Evolutionary conservation across 2,888 invertebrate species (phyloP), one percentile per base, ranked within the genome.

Genomic region (Phyllotreta cruciferae): DNA sequence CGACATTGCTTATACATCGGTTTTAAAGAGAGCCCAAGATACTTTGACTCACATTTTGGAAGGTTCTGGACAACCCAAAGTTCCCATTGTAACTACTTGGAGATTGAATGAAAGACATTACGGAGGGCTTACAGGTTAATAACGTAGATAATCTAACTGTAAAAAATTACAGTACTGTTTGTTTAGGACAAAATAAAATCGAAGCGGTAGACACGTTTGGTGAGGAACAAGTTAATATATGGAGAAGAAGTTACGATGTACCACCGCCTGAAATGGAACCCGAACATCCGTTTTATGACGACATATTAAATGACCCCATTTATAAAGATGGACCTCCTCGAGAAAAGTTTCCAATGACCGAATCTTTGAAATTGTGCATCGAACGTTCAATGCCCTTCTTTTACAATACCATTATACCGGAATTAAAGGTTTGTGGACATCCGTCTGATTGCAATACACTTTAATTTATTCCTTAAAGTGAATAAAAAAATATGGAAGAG

Each of bases 31-130:
- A 61, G 93, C 93, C 0, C 89, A 91, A 74, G 85, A 88, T 63
- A 93, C 93, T 0, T 80, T 93, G 42, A 85, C 86, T 55, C 78
- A 86, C 0, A 87, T 94, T 65, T 80, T 94, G 6, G 82, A 87
- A 62, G 88, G 89, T 75, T 84, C 89, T 44, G 86, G 85, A 1
- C 90, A 90, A 74, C 78, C 86, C n/a, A 84, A 86, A 69, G 80
- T 94, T 67, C 89, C 90, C 0, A 81, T 90, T 6, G 78, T 85
- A 4, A 88, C 89, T 75, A 90, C 92, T 7, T 94, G 94, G 94
- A 85, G 93, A 9, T 82, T 94, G 35, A 94, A 94, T 74, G 94
- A 94, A 79, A 87, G 94, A 63, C 94, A 94, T 76, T 94, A 94
- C 74, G 94, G 94, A 55, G 91, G 91, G 42, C 85, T 94, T 5